Conservation (phyloP, 2,113 vertebrate genomes). For the Eptatretus burgeri region DNA sequence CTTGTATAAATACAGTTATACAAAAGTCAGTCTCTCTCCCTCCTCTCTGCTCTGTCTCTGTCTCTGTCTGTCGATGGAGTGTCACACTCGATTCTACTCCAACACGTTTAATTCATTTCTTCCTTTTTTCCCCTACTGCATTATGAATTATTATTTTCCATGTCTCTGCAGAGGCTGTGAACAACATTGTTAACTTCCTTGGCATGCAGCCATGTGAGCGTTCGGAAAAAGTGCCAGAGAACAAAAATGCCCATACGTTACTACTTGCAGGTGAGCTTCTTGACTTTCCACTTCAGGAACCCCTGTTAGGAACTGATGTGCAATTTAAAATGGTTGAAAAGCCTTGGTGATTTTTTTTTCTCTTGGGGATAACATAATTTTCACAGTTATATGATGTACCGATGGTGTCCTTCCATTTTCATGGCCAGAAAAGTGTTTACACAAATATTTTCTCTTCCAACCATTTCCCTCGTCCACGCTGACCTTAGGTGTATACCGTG, state of each 20-base stretch:
- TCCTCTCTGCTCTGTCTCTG: background rate
- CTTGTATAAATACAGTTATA: no score
- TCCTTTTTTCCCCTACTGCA: background rate
- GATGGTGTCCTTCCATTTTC: no score
- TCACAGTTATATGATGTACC: no score
- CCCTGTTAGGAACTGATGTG: no score
- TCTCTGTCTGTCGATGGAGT: background rate
- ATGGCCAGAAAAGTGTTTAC: no score
- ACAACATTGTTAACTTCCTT: constrained; percentile 68
- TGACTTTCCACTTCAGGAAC: no score
- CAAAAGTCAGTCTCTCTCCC: no score
- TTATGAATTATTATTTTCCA: background rate
- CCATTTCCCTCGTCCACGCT: no score
- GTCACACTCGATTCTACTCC: background rate
- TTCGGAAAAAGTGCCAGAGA: constrained; percentile 86
- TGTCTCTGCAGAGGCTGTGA: constrained; percentile 43
- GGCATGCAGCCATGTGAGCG: constrained; percentile 96
- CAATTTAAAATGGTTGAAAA: no score
- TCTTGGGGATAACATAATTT: no score
- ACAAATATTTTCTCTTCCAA: no score
- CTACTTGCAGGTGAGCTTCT: constrained; percentile 43
- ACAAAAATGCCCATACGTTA: constrained; percentile 73
- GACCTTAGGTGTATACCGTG: constrained; percentile 46
- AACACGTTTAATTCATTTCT: background rate
- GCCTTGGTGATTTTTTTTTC: no score